These are phyloP conservation scores for Umimayanthus chanpuru DNA, from an alignment of 92 coral and sea anemone genomes.

Conservation along the genomic window DNA sequence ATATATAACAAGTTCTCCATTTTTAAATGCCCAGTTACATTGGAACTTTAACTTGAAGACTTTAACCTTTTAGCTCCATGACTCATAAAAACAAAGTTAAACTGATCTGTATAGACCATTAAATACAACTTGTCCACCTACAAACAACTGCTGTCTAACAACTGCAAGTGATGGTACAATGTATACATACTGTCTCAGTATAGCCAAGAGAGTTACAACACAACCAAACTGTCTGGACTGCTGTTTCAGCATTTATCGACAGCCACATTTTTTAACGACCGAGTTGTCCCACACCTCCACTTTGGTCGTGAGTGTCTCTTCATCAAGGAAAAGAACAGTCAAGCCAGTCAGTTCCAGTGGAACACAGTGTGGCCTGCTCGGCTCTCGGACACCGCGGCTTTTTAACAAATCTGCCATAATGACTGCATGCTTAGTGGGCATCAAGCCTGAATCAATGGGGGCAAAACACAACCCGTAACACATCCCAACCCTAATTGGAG, in stretches of 20 bases:
- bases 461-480: slow-evolving; percentile 13
- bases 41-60: no score
- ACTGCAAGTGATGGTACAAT: no score
- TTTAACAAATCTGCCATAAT: neutral
- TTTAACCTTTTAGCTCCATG: no score
- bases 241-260: neutral
- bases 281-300: slow-evolving; percentile 28
- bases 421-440: slow-evolving; percentile 10
- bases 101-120: no score
- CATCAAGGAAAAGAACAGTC: neutral
- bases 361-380: slow-evolving; percentile 13
- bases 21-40: no score
- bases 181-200: no score
- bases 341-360: neutral
- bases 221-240: neutral
- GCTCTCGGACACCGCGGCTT: neutral
- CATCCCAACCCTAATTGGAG: neutral
- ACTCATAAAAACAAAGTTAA: no score
- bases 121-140: no score
- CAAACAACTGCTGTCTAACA: no score
- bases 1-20: no score
- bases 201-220: no score
- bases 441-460: neutral
- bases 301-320: neutral
- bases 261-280: slow-evolving; percentile 24